Base-by-base conservation (phyloP, 2,797 vertebrate species). In the Amblyraja radiata region DNA sequence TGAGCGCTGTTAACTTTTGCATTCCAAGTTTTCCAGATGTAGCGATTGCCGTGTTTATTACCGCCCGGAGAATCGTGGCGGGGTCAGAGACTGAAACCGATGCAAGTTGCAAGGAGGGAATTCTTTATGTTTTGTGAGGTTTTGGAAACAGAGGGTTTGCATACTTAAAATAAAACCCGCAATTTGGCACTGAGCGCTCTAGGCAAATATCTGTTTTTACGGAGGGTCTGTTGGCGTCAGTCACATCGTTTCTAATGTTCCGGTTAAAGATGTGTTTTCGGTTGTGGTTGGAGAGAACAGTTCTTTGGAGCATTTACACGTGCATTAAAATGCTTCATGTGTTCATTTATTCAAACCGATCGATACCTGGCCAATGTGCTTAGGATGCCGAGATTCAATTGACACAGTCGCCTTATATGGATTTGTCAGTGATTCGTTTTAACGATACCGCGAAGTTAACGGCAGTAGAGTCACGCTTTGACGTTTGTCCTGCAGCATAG, bases 341-440 rank as follows among this genome's bases (percentile, higher is more conserved):
- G 65, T 92, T 76, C 46, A 73, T 74, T 92, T 92, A 92, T 54
- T 54, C 90, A 74, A 76, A 54, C 71, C 73, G 90, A 92, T 92
- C 90, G 39, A 92, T 92, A 92, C 6, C 90, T 92, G 71, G 90
- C 71, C 71, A 65, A 58, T 92, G 90, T 76, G 39, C 76, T 88
- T 74, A 74, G 73, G 68, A 28, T 25, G 71, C 39, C 39, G 23
- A 28, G 90, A 92, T 92, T 25, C 54, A 92, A 92, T 76, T 74
- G 71, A 92, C 88, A 46, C 73, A 76, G 68, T 74, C 39, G 25
- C 90, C 90, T 74, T 28, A 76, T 58, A 68, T 32, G 84, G 90
- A 6, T 71, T 90, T 74, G 63, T 46, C 88, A 74, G 71, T 23
- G 71, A 54, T 46, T 54, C 46, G 90, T 71, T 76, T 76, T n/a